phyloP scores from a whole-genome alignment of 92 coral and sea anemone genomes.

The Porites evermanni region DNA sequence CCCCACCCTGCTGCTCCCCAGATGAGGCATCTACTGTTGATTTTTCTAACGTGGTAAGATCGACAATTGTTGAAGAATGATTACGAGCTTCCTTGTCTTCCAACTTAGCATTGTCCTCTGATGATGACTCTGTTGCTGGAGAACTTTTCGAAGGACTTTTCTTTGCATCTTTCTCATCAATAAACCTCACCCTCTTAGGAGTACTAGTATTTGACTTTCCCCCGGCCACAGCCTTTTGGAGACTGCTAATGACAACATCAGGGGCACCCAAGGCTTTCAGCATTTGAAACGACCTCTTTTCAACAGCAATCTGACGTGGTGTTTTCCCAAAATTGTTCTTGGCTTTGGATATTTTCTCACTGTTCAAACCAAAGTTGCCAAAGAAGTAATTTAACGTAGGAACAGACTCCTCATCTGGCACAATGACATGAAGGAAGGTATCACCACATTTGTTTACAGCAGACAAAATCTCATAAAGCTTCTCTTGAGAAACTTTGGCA shows the following conservation, averaged over 20 bases:
- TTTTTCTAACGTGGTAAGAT: not conserved
- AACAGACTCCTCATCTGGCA: slow-evolving; percentile 18
- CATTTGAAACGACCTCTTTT: slow-evolving; percentile 23
- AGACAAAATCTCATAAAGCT: slow-evolving; percentile 5
- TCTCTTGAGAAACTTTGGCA: not conserved
- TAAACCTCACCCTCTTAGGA: not conserved
- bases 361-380: not conserved
- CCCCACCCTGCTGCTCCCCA: not conserved
- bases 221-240: slow-evolving; percentile 31
- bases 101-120: not conserved
- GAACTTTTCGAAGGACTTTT: not conserved
- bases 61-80: not conserved
- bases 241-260: slow-evolving; percentile 23
- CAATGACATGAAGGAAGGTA: slow-evolving; percentile 35
- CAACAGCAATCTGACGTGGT: slow-evolving; percentile 52
- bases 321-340: slow-evolving; percentile 34
- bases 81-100: not conserved
- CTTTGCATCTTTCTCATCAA: not conserved
- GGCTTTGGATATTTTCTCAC: slow-evolving; percentile 34
- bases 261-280: slow-evolving; percentile 46
- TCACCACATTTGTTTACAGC: slow-evolving; percentile 38
- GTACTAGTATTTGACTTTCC: not conserved
- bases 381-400: slow-evolving; percentile 1
- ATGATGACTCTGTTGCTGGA: not conserved
- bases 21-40: not conserved